phyloP scores from a whole-genome alignment of 92 coral and sea anemone genomes.

The Isaurus tuberculatus region DNA sequence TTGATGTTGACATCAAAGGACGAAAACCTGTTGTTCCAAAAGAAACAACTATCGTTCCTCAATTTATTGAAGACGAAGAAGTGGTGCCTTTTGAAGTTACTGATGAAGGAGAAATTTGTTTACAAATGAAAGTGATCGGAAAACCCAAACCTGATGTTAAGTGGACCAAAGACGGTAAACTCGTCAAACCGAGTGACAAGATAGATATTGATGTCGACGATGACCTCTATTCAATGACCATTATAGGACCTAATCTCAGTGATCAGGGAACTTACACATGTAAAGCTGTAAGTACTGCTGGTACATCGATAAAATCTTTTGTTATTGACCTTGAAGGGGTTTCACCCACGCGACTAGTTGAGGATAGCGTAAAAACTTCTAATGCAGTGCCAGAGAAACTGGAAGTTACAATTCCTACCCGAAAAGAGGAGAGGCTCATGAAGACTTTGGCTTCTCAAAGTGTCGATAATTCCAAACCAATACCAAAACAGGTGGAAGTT shows the following conservation, averaged over 20 bases:
- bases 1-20: slow-evolving; percentile 74
- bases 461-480: background rate
- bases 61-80: slow-evolving; percentile 49
- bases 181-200: slow-evolving; percentile 44
- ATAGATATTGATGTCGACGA: slow-evolving; percentile 57
- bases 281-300: slow-evolving; percentile 72
- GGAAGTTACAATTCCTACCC: slow-evolving; percentile 16
- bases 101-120: slow-evolving; percentile 65
- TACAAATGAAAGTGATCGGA: slow-evolving; percentile 68
- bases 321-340: slow-evolving; percentile 67
- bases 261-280: slow-evolving; percentile 77
- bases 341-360: background rate
- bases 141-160: slow-evolving; percentile 68
- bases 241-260: slow-evolving; percentile 57
- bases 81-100: slow-evolving; percentile 64
- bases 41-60: slow-evolving; percentile 44
- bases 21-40: slow-evolving; percentile 22
- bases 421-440: background rate
- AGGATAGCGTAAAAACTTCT: background rate
- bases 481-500: slow-evolving; percentile 25
- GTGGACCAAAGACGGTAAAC: slow-evolving; percentile 72
- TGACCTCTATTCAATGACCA: slow-evolving; percentile 46
- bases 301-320: slow-evolving; percentile 62
- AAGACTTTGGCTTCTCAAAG: background rate
- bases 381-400: slow-evolving; percentile 2